A percentile compares a stretch with the other conserved stretches of the same genome.
phyloP scores from a whole-genome alignment of 1,140 invertebrate genomes.

The Cyclina sinensis region DNA sequence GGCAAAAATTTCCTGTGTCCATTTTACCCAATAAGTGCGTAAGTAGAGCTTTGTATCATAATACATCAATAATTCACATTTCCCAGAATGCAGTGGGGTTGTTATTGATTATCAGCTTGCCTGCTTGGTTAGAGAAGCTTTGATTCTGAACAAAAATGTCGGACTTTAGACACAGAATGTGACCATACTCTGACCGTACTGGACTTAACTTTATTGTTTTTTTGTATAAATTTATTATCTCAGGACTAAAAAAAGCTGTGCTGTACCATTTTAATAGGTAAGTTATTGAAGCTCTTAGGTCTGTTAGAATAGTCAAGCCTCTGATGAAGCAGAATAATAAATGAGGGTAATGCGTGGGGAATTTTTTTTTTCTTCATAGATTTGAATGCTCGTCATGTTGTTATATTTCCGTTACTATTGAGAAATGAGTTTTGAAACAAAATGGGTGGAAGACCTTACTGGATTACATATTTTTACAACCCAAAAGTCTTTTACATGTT shows the following conservation, averaged over 20 bases:
- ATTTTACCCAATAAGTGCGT: constrained; percentile 31
- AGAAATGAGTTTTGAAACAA: no score
- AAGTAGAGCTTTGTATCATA: not conserved
- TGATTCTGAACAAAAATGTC: constrained; percentile 41
- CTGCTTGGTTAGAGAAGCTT: constrained; percentile 24
- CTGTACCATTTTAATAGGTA: not conserved
- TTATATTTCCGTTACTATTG: no score
- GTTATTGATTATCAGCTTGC: constrained; percentile 44
- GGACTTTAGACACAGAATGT: constrained; percentile 27
- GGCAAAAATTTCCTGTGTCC: not conserved
- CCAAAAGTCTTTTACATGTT: no score
- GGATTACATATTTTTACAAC: no score
- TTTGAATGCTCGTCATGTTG: no score
- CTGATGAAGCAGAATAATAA: not conserved
- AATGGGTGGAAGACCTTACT: no score
- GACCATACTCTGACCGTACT: not conserved
- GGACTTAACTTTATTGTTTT: not conserved
- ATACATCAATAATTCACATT: constrained; percentile 39
- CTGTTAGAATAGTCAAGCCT: not conserved
- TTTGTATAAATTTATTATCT: not conserved
- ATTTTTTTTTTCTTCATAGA: no score
- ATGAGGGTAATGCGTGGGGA: no score
- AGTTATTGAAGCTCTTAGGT: not conserved
- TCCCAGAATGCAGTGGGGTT: constrained; percentile 31
- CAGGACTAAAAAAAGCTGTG: not conserved